Evolutionary conservation across 1,140 invertebrate genomes (phyloP), one percentile per base, ranked within the genome.

Genomic region (Popillia japonica): DNA sequence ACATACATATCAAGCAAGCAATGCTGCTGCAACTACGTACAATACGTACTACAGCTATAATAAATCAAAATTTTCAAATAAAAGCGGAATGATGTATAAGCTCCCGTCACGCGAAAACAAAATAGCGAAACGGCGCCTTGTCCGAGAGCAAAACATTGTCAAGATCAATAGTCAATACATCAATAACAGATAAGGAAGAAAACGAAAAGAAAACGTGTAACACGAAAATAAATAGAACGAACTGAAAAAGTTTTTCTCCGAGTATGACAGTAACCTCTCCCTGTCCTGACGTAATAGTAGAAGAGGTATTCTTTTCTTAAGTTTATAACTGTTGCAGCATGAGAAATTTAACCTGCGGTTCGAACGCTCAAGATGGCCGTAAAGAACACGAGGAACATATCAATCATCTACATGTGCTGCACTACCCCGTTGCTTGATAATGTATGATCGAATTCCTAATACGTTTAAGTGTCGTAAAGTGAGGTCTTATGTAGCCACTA

Each of bases 61-160:
- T 74, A 17, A 74, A 44, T 74, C 41, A 40, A 74, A 41, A 74
- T 44, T 76, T 76, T 76, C 75, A 59, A 59, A 61, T 76, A 76
- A 59, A 44, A 76, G 64, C 61, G 61, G 61, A 68, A 68, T 68
- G 61, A 68, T 68, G 22, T 68, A 68, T 68, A 68, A 68, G 61
- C 27, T 68, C 27, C 61, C 61, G 61, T 68, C 61, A 68, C 61
- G 61, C 22, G 61, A 68, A 68, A 68, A 68, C 22, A 68, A 68
- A 68, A 68, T 68, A 68, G 61, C 61, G 22, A 22, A 34, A 23
- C 22, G 22, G 14, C 61, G 61, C 61, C 61, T 68, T 68, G 61
- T 68, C 61, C 61, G 22, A 27, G 22, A 27, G 61, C 61, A 68
- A 68, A 68, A 68, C 14, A 27, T 68, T 68, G 1, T 34, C 61